These are phyloP conservation scores for Maniola jurtina DNA, from an alignment of 1,140 invertebrate genomes.

Conservation along the genomic window DNA sequence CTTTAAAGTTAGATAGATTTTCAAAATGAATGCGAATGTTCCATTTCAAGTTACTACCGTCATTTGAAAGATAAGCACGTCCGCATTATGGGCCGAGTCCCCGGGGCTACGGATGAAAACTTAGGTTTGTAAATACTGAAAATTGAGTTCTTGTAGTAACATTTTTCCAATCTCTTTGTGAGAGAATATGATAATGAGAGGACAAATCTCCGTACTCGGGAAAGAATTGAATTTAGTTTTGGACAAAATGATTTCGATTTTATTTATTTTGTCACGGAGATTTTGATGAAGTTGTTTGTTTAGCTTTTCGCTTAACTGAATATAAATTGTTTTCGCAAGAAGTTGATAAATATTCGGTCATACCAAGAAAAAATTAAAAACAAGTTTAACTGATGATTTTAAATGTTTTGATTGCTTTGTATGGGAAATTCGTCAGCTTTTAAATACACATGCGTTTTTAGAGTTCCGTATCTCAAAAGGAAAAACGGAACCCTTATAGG, in stretches of 20 bases:
- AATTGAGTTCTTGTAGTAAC: constrained; percentile 5
- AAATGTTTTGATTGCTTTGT: too few species aligned
- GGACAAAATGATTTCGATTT: not conserved
- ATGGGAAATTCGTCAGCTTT: too few species aligned
- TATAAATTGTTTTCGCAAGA: too few species aligned
- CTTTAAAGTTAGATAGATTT: not conserved
- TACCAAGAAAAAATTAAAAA: too few species aligned
- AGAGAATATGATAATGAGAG: not conserved
- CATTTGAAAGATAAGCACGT: constrained; percentile 10
- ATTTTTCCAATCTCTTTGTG: not conserved
- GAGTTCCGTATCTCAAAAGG: too few species aligned
- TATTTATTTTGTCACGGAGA: not conserved
- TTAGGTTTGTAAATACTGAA: constrained; percentile 5
- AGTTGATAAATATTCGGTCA: too few species aligned
- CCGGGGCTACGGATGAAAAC: not conserved
- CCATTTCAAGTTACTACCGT: not conserved
- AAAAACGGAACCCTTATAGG: too few species aligned
- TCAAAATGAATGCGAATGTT: not conserved
- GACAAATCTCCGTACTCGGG: not conserved
- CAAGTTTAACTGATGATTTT: too few species aligned
- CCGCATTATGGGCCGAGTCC: not conserved
- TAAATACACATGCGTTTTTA: too few species aligned
- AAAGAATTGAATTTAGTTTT: not conserved
- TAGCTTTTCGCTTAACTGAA: too few species aligned
- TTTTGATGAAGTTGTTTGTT: too few species aligned